Base-by-base conservation (phyloP, 2,888 invertebrate genomes). In the Hylaea fasciaria region DNA sequence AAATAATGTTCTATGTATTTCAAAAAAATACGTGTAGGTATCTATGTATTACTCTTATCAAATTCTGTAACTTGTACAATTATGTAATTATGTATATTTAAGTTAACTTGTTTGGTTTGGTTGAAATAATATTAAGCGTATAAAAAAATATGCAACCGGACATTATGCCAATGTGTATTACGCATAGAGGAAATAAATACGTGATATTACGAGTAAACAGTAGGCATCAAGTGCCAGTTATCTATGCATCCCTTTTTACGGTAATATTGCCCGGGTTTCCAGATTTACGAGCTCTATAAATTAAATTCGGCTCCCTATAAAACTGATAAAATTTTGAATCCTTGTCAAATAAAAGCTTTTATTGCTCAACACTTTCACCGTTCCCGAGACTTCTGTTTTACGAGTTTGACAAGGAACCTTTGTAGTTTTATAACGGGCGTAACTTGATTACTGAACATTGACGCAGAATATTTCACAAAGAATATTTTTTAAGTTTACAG, bases 321-420 rank as follows among this genome's bases (percentile, higher is more conserved):
- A 58, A 53, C 58, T 58, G 58, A 58, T 58, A 58, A 58, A 41
- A 43, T 49, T 53, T 58, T 53, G 58, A 53, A 58, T 58, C 53
- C 58, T 58, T 58, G 58, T 58, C 58, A 58, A 53, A 58, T 39
- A 48, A 58, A 53, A 53, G 53, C 22, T 52, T 58, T 58, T 58
- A 58, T 48, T 53, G 48, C 53, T 8, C n/a, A 29, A 54, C 43
- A 48, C 43, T 53, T 44, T 53, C 58, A 41, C 41, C 41, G 41
- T 12, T 44, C 46, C 46, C 29, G 12, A 29, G 47, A 52, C 46
- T 58, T 52, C 51, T 43, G 39, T 48, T 52, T 58, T 52, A 58
- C 41, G 58, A 48, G 43, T 52, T 41, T 17, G 53, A 48, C 43
- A 48, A 28, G 17, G 47, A n/a, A 41, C 40, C 50, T 41, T 9